Base-by-base conservation (phyloP, 2,113 vertebrate genomes). In the Willisornis vidua region DNA sequence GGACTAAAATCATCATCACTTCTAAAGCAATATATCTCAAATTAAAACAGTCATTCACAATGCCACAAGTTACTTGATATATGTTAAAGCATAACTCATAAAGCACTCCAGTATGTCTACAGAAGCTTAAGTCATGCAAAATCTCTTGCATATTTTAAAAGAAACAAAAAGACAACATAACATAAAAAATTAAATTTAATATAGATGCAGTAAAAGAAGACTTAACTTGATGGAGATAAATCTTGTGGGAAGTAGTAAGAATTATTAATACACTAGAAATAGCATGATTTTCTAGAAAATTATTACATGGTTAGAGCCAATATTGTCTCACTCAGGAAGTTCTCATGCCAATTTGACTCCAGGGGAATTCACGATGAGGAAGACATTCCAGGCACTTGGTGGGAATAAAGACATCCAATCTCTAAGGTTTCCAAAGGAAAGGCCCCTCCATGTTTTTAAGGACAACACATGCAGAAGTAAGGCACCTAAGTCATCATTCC, bases 361-460 rank as follows among this genome's bases (percentile, higher is more conserved):
- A 33, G 17, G 8, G 11, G 28, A 91, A 85, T 61, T 66, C 0
- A 0, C 54, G 5, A 35, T 33, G 15, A 66, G 58, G 89, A 82
- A 37, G 23, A 19, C 19, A 39, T 86, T 86, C 19, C 55, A 84
- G 35, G 6, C 3, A 48, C 7, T 71, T 67, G 7, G 7, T 24
- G 3, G 37, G 12, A 41, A 72, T 22, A 33, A 19, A 74, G 4
- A 28, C 0, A 0, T 52, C 7, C 29, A 77, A 0, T 57, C 12
- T 84, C 24, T 55, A 39, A 75, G 24, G 14, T 57, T 71, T 81
- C 17, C 52, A 63, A 37, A 55, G 12, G 18, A 39, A 46, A 26
- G 7, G 28, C 11, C 48, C 14, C 19, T 61, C 35, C 3, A 3
- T 52, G 8, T 51, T 63, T 71, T 59, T 70, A 63, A 84, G 35